A percentile compares a stretch with the other conserved stretches of the same genome.
These are phyloP conservation scores for Lipotes vexillifer DNA, from an alignment of 2,113 vertebrate species.

Conservation along the genomic window DNA sequence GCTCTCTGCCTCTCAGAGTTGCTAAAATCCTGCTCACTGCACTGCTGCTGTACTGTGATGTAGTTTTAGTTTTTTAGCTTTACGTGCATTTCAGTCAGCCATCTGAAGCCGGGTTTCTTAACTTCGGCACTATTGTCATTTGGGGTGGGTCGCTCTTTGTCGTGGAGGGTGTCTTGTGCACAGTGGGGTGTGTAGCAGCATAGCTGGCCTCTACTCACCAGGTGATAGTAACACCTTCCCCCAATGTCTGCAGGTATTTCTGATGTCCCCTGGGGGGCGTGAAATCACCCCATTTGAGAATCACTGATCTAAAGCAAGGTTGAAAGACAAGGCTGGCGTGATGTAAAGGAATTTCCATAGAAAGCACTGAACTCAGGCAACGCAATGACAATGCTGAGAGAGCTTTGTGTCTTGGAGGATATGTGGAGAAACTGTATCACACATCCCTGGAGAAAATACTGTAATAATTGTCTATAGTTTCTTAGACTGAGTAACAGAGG, in stretches of 20 bases:
- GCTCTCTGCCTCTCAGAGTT: neutral
- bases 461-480: conserved; percentile 45
- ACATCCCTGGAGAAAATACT: conserved; percentile 46
- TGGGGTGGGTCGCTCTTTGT: neutral
- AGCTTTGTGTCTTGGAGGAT: neutral
- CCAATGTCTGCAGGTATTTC: neutral
- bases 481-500: neutral
- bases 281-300: neutral
- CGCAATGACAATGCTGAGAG: neutral
- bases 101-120: neutral
- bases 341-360: conserved; percentile 51
- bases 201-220: neutral
- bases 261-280: neutral
- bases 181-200: neutral
- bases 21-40: neutral
- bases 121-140: neutral
- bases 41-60: neutral
- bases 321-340: conserved; percentile 31
- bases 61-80: neutral
- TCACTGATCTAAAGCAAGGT: neutral
- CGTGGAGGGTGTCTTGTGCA: neutral
- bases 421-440: neutral
- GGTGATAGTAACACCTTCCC: neutral
- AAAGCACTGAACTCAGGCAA: neutral
- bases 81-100: neutral